Conservation (phyloP, 2,797 vertebrate species). For the Galagoides demidoff region DNA sequence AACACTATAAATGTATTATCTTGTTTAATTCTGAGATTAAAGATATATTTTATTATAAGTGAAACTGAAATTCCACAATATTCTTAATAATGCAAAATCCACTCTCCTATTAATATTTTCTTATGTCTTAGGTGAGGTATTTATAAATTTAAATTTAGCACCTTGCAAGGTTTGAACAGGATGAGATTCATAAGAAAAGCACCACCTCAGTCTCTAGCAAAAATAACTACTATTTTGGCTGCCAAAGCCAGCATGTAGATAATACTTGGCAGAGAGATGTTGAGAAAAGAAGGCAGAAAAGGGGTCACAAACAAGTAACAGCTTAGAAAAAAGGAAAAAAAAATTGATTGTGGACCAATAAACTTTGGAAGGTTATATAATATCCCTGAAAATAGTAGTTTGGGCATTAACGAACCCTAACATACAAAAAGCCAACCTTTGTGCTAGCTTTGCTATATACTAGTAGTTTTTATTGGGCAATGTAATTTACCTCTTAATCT, state of each 20-base stretch:
- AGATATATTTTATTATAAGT: neutral
- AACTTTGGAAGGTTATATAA: neutral
- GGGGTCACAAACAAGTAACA: neutral
- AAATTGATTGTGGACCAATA: neutral
- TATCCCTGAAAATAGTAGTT: neutral
- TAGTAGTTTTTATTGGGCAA: neutral
- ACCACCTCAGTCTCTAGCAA: neutral
- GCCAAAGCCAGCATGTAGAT: neutral
- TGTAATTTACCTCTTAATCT: constrained; percentile 35
- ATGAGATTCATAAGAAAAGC: neutral
- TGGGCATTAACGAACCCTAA: neutral
- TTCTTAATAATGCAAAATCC: neutral
- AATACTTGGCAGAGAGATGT: neutral
- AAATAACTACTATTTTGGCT: neutral
- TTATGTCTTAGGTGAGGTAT: neutral
- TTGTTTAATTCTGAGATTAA: neutral
- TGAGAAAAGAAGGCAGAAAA: neutral
- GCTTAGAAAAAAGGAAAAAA: neutral
- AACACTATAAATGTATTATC: neutral
- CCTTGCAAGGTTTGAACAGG: neutral
- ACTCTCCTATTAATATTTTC: neutral
- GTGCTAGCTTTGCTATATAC: neutral
- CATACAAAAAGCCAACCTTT: neutral
- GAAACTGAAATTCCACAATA: neutral
- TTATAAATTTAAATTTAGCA: constrained; percentile 38